Base-by-base conservation (phyloP, 2,113 vertebrate species). In the Amazona vittata region DNA sequence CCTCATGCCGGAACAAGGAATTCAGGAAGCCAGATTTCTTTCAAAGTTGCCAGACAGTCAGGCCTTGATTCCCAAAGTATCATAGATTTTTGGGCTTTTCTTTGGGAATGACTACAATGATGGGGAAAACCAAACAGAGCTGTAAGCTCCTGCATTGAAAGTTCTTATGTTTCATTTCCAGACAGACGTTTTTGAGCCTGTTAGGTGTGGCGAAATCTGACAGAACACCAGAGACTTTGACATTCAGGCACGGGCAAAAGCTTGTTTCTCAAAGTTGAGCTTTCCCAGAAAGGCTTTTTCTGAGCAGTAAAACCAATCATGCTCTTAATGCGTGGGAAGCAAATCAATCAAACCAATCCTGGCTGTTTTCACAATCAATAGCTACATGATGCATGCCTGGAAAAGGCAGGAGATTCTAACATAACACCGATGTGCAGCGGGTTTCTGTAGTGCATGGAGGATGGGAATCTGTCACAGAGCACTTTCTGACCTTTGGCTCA, bases 301-400 rank as follows among this genome's bases (percentile, higher is more conserved):
- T 74, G 17, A 87, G 47, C 50, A 49, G 33, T 29, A 71, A 65
- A 83, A 15, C 46, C 19, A 10, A 3, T 37, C 6, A 0, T 47
- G 39, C 60, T 78, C 39, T 44, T 43, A 53, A 17, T 10, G 46
- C 10, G 2, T 11, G 31, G 75, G 68, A 64, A 75, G 6, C 31
- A 65, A 60, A 76, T 78, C 49, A 53, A 20, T 85, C 70, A 47
- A 53, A 53, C 21, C 31, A 21, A 14, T 89, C 37, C 65, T 33
- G 17, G 21, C 12, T 76, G n/a, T 41, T 75, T 78, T 60, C 39
- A 2, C 59, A 31, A 46, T 84, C 37, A 17, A 41, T 91, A 21
- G 2, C 1, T 26, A 6, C 1, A 21, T 35, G 69, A 33, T 5
- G 1, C 5, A 1, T 33, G 77, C 50, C 46, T 49, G 64, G 49